Base-by-base conservation (phyloP, 2,888 invertebrate species). In the Amiota mariae region DNA sequence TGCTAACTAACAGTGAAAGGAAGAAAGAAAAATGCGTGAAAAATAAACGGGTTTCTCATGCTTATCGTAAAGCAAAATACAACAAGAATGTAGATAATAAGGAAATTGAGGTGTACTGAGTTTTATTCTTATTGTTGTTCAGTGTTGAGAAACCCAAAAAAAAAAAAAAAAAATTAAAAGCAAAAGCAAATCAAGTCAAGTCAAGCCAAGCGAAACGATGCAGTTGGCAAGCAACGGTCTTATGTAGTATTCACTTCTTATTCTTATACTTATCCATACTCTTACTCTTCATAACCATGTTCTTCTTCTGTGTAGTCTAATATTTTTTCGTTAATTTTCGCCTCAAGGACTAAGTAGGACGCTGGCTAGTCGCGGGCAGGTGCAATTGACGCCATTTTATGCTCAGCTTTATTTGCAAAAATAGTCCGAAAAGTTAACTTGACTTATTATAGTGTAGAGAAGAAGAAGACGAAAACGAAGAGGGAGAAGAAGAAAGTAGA, bases 1-100 rank as follows among this genome's bases (percentile, higher is more conserved):
- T 82, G 79, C 86, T 82, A 82, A 82, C 85, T 85, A 67, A 48
- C 76, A 80, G 79, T 78, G 75, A 57, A 49, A 70, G 24, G 51
- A 78, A 78, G 67, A 70, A 70, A 36, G 46, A 18, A 49, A 70
- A 48, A 51, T 63, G 24, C 57, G 51, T 49, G 10, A 36, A 63
- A 46, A 20, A 18, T 49, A 63, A 63, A 59, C 36, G 57, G 18
- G 46, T 56, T 59, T 48, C 12, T 49, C 47, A 12, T 11, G 63
- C 78, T 77, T 75, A 48, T 49, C 48, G 24, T 24, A 49, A 67
- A 51, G 20, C 13, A 79, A 76, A 80, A 79, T 78, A 76, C 78
- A 85, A 70, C 36, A 36, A 36, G 36, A 36, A 36, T 36, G 36
- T 36, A 6, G 36, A 36, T 2, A 36, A 36, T 36, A 36, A 36